These are phyloP conservation scores for Rhodinocichla rosea DNA, from an alignment of 2,113 vertebrate genomes.

Conservation along the genomic window DNA sequence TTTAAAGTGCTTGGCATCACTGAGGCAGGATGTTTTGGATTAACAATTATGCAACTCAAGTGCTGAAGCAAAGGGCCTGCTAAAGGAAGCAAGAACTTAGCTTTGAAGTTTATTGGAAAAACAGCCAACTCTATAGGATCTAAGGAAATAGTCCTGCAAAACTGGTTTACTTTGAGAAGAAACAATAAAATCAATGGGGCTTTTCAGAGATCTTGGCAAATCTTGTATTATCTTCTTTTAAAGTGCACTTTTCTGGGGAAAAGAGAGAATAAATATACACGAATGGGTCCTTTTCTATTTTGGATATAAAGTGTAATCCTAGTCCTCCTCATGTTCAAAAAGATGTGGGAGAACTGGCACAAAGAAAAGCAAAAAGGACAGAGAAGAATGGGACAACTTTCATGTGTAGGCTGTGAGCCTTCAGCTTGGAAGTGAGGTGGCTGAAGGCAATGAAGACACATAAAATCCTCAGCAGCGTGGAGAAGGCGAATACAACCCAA, in stretches of 20 bases:
- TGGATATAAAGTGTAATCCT: neutral
- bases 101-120: conserved; percentile 30
- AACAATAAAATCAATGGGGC: conserved; percentile 6
- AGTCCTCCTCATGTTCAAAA: neutral
- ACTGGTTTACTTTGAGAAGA: neutral
- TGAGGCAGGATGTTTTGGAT: conserved; percentile 18
- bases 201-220: neutral
- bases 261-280: neutral
- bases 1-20: neutral
- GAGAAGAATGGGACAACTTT: neutral
- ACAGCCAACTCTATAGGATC: neutral
- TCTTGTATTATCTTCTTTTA: neutral
- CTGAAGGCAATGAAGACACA: neutral
- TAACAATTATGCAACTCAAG: neutral
- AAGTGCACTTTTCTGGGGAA: neutral
- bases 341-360: neutral
- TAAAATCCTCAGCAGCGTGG: neutral
- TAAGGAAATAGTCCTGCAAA: neutral
- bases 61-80: neutral
- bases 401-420: neutral
- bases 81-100: neutral
- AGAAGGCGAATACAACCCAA: conserved; percentile 7
- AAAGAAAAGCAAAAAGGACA: neutral
- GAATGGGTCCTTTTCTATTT: neutral
- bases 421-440: neutral